Conservation (phyloP, 2,797 vertebrate species). For the Scolopax bukidnonensis region DNA sequence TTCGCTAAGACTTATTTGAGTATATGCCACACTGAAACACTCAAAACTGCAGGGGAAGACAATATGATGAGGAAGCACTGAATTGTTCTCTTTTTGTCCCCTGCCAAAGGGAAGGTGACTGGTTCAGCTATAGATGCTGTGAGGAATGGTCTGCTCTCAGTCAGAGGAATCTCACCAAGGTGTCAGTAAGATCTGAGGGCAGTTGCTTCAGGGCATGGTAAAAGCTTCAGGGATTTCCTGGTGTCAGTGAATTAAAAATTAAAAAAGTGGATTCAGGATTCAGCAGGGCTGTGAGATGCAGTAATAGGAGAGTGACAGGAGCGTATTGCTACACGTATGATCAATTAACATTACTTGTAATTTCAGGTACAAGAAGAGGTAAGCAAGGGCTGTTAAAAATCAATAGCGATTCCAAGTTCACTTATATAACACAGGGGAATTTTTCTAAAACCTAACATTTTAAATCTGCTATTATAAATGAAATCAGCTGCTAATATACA, state of each 20-base stretch:
- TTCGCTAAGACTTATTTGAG: not conserved
- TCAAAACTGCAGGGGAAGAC: not conserved
- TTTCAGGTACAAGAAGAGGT: not conserved
- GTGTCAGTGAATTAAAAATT: not conserved
- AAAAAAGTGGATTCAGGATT: not conserved
- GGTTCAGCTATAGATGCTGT: not conserved
- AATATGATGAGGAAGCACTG: not conserved
- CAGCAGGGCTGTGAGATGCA: not conserved
- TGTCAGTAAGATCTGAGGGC: not conserved
- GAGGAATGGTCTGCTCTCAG: not conserved
- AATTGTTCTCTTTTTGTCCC: not conserved
- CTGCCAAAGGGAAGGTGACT: not conserved
- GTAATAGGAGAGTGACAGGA: constrained; percentile 1
- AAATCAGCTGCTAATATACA: not conserved
- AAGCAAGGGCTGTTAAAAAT: constrained; percentile 14
- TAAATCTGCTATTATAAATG: not conserved
- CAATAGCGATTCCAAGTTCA: not conserved
- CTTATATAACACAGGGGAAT: not conserved
- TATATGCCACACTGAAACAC: not conserved
- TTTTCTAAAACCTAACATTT: constrained; percentile 7
- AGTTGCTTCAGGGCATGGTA: not conserved
- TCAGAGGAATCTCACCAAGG: not conserved
- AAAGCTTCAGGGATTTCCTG: not conserved
- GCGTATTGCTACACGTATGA: not conserved
- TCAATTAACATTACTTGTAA: not conserved